phyloP scores from a whole-genome alignment of 2,113 vertebrate genomes.

The Ochotona curzoniae region DNA sequence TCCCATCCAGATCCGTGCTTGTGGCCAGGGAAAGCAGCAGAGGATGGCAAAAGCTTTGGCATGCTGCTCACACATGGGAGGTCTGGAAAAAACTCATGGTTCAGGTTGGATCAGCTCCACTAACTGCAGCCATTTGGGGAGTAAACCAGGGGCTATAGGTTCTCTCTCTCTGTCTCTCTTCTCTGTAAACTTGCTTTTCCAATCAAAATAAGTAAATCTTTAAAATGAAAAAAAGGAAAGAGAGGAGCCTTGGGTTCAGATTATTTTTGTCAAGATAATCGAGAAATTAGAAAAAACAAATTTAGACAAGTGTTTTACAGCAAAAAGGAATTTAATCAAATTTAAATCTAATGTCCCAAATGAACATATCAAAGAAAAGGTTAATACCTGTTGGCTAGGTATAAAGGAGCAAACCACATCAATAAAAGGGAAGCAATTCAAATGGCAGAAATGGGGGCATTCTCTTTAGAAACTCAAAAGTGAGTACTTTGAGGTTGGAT shows the following conservation, averaged over 20 bases:
- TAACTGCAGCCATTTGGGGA: too few relatives aligned
- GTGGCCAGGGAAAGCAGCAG: too few relatives aligned
- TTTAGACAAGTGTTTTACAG: neutral
- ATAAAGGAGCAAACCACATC: neutral
- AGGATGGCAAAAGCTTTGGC: too few relatives aligned
- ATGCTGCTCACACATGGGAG: too few relatives aligned
- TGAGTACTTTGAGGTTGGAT: neutral
- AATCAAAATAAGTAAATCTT: too few relatives aligned
- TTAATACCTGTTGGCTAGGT: neutral
- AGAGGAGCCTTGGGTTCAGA: neutral
- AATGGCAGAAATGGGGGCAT: neutral
- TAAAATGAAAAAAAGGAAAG: neutral
- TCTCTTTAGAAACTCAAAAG: neutral
- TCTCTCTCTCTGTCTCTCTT: too few relatives aligned
- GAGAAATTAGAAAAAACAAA: neutral
- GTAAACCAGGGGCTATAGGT: too few relatives aligned
- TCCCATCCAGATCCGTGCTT: too few relatives aligned
- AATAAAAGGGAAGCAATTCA: neutral
- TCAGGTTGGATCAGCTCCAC: too few relatives aligned
- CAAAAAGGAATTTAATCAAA: slow-evolving; percentile 6
- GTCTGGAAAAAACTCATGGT: too few relatives aligned
- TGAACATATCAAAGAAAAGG: neutral
- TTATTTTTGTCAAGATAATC: neutral
- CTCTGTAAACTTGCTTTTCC: too few relatives aligned
- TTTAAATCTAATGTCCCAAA: neutral